These are phyloP conservation scores for Setophaga coronata DNA, from an alignment of 2,113 vertebrate genomes.

Conservation along the genomic window DNA sequence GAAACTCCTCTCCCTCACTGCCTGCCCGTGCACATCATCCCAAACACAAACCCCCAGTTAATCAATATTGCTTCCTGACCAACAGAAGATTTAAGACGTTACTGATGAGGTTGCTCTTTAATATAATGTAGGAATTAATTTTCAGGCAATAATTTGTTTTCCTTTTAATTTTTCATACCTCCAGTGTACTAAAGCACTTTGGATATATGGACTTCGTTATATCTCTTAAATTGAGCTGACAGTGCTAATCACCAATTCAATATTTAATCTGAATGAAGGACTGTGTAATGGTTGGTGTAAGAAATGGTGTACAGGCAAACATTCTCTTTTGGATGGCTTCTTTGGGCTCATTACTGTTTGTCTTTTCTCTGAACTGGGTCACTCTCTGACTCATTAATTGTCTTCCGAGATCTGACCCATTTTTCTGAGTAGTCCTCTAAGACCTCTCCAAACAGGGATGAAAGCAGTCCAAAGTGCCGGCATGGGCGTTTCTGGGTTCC, in stretches of 20 bases:
- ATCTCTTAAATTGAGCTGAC: background rate
- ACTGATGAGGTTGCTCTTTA: background rate
- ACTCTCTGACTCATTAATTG: background rate
- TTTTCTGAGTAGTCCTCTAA: background rate
- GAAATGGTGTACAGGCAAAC: background rate
- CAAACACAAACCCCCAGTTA: background rate
- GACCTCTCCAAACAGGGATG: background rate
- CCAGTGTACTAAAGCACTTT: background rate
- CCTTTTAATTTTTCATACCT: background rate
- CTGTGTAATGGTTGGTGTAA: background rate
- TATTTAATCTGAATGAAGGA: background rate
- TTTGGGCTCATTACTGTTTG: background rate
- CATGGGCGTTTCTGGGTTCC: background rate
- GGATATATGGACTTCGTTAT: background rate
- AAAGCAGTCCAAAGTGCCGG: background rate
- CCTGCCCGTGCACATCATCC: background rate
- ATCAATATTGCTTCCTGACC: background rate
- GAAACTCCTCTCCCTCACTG: background rate
- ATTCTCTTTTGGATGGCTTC: background rate
- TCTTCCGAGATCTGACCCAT: constrained; percentile 2
- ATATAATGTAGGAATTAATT: background rate
- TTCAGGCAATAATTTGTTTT: background rate
- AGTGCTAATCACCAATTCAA: background rate
- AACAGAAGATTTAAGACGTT: background rate
- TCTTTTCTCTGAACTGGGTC: background rate